Percentiles rank a stretch among this genome's conserved stretches.
phyloP scores from a whole-genome alignment of 2,797 vertebrate genomes.

The Selene dorsalis region DNA sequence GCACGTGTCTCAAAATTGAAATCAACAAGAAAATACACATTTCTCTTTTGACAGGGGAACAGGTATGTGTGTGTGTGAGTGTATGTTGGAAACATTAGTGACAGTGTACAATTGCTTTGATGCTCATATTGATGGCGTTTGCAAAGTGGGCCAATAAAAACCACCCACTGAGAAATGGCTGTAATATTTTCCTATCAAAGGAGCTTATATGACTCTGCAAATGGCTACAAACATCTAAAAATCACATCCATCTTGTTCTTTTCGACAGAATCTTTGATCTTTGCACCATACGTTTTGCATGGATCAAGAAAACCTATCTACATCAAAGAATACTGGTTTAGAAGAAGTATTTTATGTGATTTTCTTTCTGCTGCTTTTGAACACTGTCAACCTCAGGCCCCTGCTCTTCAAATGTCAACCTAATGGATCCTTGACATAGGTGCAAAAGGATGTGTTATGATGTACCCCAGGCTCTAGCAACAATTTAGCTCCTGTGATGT shows the following conservation, averaged over 20 bases:
- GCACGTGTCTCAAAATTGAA: neutral
- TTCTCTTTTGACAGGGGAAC: neutral
- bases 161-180: neutral
- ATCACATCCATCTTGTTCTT: neutral
- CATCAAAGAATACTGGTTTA: conserved; percentile 1
- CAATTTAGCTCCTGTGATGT: conserved; percentile 30
- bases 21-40: neutral
- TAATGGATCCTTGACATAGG: conserved; percentile 12
- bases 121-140: neutral
- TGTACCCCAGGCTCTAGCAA: conserved; percentile 26
- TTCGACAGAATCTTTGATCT: conserved; percentile 10
- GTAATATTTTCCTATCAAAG: neutral
- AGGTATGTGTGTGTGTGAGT: neutral
- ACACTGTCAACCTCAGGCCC: conserved; percentile 1
- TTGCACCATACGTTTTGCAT: neutral
- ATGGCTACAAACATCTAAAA: neutral
- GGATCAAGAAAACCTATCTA: neutral
- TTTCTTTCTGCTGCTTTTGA: conserved; percentile 19
- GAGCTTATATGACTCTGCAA: conserved; percentile 3
- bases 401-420: neutral
- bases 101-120: neutral
- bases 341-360: neutral
- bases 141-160: neutral
- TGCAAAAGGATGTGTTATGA: conserved; percentile 16
- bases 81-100: neutral